Evolutionary conservation across 2,888 invertebrate genomes (phyloP).

Genomic region (Beris morrisii): DNA sequence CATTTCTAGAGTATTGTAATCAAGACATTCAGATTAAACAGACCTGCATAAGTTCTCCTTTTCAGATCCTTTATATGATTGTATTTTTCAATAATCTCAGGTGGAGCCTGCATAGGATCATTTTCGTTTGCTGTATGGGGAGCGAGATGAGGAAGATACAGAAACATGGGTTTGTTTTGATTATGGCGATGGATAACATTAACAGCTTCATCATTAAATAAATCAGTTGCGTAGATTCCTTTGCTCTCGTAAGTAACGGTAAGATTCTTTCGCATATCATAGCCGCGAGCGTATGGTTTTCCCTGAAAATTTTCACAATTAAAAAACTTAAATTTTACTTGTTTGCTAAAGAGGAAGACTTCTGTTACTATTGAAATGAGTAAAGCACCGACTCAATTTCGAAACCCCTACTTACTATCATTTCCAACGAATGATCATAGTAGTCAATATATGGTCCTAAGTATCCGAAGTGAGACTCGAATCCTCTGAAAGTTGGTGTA

Average conservation of each 20-base stretch:
- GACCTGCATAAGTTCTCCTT: conserved; percentile 71
- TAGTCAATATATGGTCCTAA: conserved; percentile 83
- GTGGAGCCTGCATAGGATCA: conserved; percentile 71
- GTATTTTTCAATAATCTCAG: conserved; percentile 69
- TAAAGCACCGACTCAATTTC: too few species aligned
- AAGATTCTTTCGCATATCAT: conserved; percentile 59
- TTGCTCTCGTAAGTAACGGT: conserved; percentile 60
- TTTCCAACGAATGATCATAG: conserved; percentile 64
- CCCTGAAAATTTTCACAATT: conserved; percentile 37
- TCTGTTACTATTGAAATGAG: too few species aligned
- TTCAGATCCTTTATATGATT: conserved; percentile 67
- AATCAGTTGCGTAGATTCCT: conserved; percentile 68
- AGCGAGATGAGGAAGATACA: conserved; percentile 78
- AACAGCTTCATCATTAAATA: conserved; percentile 68
- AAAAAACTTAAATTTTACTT: too few species aligned
- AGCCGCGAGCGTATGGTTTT: conserved; percentile 53
- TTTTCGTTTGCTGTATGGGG: conserved; percentile 76
- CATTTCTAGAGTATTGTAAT: background rate
- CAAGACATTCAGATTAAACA: conserved; percentile 27
- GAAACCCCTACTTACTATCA: conserved; percentile 48
- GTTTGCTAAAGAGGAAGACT: too few species aligned
- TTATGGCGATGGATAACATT: conserved; percentile 65
- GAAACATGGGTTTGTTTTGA: conserved; percentile 67
- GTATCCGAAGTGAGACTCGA: conserved; percentile 81
- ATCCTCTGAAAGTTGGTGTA: conserved; percentile 74